Evolutionary conservation across 64 coral and sea anemone genomes (phyloP).

Genomic region (Pocillopora damicornis): DNA sequence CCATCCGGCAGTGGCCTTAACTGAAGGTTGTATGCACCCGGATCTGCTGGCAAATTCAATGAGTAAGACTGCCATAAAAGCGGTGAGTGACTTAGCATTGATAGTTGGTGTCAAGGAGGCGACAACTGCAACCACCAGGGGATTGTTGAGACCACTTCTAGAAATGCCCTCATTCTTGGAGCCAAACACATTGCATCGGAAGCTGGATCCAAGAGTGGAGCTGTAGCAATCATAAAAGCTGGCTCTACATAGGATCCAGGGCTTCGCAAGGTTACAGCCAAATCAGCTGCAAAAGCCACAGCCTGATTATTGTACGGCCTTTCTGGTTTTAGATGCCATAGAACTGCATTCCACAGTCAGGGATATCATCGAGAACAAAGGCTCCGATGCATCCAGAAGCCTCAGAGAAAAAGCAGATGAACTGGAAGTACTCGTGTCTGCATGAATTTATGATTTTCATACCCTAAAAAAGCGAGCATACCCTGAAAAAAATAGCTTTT

Average conservation of each 20-base stretch:
- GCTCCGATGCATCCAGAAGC: not conserved
- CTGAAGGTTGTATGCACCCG: not conserved
- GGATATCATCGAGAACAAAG: slow-evolving; percentile 13
- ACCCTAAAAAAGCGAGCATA: no score
- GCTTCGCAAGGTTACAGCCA: not conserved
- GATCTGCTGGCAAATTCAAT: not conserved
- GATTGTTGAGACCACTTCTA: not conserved
- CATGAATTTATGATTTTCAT: not conserved
- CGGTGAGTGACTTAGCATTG: not conserved
- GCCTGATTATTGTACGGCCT: not conserved
- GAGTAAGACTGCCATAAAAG: not conserved
- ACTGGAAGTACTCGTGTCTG: not conserved
- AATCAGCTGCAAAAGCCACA: not conserved
- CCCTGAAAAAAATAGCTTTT: no score
- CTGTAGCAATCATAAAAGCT: not conserved
- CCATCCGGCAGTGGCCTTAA: slow-evolving; percentile 1
- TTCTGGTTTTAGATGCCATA: slow-evolving; percentile 2
- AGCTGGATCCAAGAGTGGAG: not conserved
- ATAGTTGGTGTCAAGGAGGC: not conserved
- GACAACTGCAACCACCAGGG: not conserved
- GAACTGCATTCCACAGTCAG: slow-evolving; percentile 8
- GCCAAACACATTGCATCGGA: not conserved
- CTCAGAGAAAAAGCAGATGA: slow-evolving; percentile 26
- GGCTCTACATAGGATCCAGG: slow-evolving; percentile 1
- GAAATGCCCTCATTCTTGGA: not conserved